These are phyloP conservation scores for Puntigrus tetrazona DNA, from an alignment of 2,113 vertebrate genomes.

Conservation along the genomic window DNA sequence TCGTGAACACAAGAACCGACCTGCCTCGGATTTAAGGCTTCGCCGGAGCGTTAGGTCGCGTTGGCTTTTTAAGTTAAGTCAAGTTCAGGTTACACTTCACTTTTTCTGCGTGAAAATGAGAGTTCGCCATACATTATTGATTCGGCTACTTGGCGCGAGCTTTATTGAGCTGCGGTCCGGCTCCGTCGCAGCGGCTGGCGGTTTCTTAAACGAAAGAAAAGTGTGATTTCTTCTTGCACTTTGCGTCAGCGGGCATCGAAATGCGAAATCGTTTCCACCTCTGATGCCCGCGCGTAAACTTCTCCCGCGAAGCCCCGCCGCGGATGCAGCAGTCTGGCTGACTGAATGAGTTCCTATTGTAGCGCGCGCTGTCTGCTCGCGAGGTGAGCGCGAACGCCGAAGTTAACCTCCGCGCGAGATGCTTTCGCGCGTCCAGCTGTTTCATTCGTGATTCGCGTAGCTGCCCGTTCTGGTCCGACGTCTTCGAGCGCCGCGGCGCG, in stretches of 20 bases:
- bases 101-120: not conserved
- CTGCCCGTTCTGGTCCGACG: not conserved
- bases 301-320: slow-evolving; percentile 8
- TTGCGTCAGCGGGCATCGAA: not conserved
- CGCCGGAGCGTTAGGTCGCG: not conserved
- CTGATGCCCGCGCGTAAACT: not conserved
- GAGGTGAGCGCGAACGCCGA: slow-evolving; percentile 28
- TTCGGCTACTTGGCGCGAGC: not conserved
- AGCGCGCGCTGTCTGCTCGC: slow-evolving; percentile 2
- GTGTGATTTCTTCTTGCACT: not conserved
- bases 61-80: not conserved
- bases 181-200: not conserved
- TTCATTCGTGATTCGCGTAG: not conserved
- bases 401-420: slow-evolving; percentile 6
- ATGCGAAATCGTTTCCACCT: not conserved
- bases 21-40: not conserved
- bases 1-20: not conserved
- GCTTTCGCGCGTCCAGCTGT: not conserved
- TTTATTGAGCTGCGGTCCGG: not conserved
- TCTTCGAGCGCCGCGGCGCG: not conserved
- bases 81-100: not conserved
- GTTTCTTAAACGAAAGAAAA: not conserved
- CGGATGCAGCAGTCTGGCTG: slow-evolving; percentile 21
- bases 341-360: slow-evolving; percentile 15
- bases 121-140: not conserved